Base-by-base conservation (phyloP, 2,797 vertebrate species). In the Tenualosa thibaudeaui region DNA sequence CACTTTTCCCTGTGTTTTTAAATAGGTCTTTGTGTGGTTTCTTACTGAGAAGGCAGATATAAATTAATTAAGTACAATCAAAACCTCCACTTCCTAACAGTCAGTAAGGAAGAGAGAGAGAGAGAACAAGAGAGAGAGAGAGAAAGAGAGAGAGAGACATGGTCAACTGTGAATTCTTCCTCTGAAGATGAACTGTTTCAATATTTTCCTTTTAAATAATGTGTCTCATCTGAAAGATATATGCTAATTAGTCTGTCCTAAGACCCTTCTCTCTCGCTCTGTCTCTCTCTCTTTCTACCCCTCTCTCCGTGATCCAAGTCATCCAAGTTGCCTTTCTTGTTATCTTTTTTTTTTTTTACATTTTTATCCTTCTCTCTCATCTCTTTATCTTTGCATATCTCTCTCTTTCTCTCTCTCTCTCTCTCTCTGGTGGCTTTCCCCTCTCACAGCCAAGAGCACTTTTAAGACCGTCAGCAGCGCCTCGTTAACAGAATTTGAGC, bases 391-490 rank as follows among this genome's bases (percentile, higher is more conserved):
- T 68, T 68, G 24, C 22, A 26, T 68, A 26, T 37, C 65, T 15
- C 65, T 68, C 26, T 68, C n/a, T 65, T 6, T 62, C 22, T 62
- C 6, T 12, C 60, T 68, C 65, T 68, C 68, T 40, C 68, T 75
- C 68, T 75, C 31, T 40, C 68, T 60, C 81, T 87, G 71, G 81
- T 62, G 91, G 90, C 93, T 81, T 46, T 43, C 92, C 93, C 91
- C 86, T 92, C 88, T 85, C 86, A 91, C 91, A 96, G 96, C 95
- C 92, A 95, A 95, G 89, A 95, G 95, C 94, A 95, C 93, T 92
- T 96, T 96, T 93, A 94, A 94, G 94, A 95, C 92, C n/a, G 94
- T 96, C 92, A 96, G 95, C 94, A 95, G 95, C 91, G 95, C 96
- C 87, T 90, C 92, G 26, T 89, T 94, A 91, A 96, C 95, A 17